Conservation (phyloP, 2,113 vertebrate genomes). For the Lethenteron camtschaticum region DNA sequence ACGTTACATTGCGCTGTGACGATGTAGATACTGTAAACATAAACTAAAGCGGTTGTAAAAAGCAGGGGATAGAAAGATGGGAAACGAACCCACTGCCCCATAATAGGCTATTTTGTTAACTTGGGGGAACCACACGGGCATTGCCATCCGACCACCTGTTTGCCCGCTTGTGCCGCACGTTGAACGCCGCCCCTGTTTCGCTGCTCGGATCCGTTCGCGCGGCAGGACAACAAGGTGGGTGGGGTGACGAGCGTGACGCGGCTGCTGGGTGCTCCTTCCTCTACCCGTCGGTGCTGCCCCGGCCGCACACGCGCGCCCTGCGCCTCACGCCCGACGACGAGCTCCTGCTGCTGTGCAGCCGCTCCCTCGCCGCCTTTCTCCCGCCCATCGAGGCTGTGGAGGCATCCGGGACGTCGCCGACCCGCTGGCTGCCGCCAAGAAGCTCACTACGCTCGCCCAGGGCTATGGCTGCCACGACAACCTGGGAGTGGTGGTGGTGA, state of each 20-base stretch:
- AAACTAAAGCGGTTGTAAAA: no score
- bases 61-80: no score
- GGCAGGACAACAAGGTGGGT: slow-evolving; percentile 85
- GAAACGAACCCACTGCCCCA: no score
- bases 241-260: slow-evolving; percentile 90
- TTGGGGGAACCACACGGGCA: no score
- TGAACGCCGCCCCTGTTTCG: no score
- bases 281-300: slow-evolving; percentile 69
- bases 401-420: slow-evolving; percentile 50
- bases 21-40: no score
- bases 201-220: no score
- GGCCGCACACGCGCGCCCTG: slow-evolving; percentile 51
- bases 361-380: slow-evolving; percentile 57
- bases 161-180: no score
- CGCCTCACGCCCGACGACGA: slow-evolving; percentile 60
- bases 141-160: no score
- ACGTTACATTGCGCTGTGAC: no score
- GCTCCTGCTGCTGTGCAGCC: slow-evolving; percentile 69
- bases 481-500: slow-evolving; percentile 55
- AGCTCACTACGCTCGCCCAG: slow-evolving; percentile 71
- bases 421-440: slow-evolving; percentile 61
- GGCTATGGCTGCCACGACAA: slow-evolving; percentile 89
- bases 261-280: slow-evolving; percentile 80
- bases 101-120: no score
- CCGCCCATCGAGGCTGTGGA: slow-evolving; percentile 50